Base-by-base conservation (phyloP, 2,797 vertebrate genomes). In the Smutsia gigantea region DNA sequence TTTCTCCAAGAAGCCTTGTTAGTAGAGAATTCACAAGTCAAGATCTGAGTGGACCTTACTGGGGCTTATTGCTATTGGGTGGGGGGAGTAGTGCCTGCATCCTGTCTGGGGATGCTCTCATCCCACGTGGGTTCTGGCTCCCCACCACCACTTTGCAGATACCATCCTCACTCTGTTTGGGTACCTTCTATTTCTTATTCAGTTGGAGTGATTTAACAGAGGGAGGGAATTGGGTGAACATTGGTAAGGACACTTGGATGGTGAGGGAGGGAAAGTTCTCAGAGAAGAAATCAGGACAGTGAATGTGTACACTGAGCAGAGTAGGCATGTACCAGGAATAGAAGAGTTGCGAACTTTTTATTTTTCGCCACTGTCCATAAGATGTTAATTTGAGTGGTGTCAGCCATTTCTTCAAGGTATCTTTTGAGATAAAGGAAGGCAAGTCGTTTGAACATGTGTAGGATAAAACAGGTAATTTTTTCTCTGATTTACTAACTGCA, bases 281-380 rank as follows among this genome's bases (percentile, higher is more conserved):
- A 77, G 69, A 82, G 39, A 64, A 74, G 90, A 86, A 81, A 86
- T 63, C 72, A 86, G 86, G n/a, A 71, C 49, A 79, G 63, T 39
- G 57, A 71, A 13, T 34, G 63, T 31, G 42, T 72, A 34, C 25
- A 53, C 51, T 34, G 23, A 90, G 23, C 25, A 19, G 85, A 68
- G n/a, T 39, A 66, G 59, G 17, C 74, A 37, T 51, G 72, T 85
- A 49, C 7, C 34, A 34, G 55, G 57, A 89, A 61, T 46, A 74
- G 39, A 81, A 51, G 29, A 83, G 37, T 25, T 74, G 15, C 14
- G 39, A 74, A 86, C 51, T 77, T 84, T 55, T 42, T 55, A 34
- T 90, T 85, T 88, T 79, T 51, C 72, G 42, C 55, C 57, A 25
- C 63, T 83, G 75, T 59, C 31, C 18, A n/a, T 55, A 57, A 66